Percentiles rank a stretch among this genome's conserved stretches.
Evolutionary conservation across 2,797 vertebrate genomes (phyloP).

Genomic region (Sebastes kiyomatsui): DNA sequence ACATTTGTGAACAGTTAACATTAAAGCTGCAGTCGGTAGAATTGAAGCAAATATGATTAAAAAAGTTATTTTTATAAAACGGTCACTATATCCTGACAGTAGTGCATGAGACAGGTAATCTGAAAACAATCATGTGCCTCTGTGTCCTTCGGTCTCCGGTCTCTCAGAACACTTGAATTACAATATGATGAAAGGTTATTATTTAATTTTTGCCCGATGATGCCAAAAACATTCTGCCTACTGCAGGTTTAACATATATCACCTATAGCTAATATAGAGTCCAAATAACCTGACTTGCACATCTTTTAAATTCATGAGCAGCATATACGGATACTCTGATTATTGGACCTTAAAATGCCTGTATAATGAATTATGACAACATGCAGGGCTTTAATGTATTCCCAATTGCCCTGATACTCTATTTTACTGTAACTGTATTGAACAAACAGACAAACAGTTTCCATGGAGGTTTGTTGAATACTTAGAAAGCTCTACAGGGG

Average conservation of each 20-base stretch:
- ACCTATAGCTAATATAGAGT: neutral
- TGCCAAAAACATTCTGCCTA: too few species aligned
- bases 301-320: neutral
- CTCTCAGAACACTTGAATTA: too few species aligned
- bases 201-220: too few species aligned
- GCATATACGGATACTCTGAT: neutral
- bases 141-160: too few species aligned
- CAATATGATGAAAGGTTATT: too few species aligned
- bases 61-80: too few species aligned
- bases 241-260: neutral
- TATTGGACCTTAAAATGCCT: neutral
- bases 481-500: constrained; percentile 10
- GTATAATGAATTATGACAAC: neutral
- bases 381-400: neutral
- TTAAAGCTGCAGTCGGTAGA: too few species aligned
- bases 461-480: neutral
- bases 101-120: too few species aligned
- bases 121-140: too few species aligned
- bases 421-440: constrained; percentile 6
- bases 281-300: neutral
- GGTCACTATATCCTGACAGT: too few species aligned
- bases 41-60: too few species aligned
- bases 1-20: neutral
- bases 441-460: constrained; percentile 15
- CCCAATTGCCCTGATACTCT: neutral